Evolutionary conservation across 2,797 vertebrate genomes (phyloP), one percentile per base, ranked within the genome.

Genomic region (Hydrocynus forskahlii): DNA sequence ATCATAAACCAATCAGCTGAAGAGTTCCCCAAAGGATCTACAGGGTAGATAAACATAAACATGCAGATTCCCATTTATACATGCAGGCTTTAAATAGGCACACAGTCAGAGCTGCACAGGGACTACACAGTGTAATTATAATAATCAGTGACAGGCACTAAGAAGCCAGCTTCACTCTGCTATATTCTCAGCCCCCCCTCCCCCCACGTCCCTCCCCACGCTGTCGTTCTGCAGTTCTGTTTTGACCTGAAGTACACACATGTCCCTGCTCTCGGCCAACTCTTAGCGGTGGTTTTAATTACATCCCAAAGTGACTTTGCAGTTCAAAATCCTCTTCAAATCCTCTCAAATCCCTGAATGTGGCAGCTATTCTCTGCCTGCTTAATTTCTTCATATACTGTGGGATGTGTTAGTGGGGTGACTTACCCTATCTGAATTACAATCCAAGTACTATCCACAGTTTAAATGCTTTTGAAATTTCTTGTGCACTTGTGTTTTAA

Each of bases 281-380:
- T 55, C 50, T 40, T 73, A 73, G 50, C 35, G 23, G 48, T 59
- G 35, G 71, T 57, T 74, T 35, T 74, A 74, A 60, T 60, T 21
- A 23, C 38, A 60, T 74, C 6, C 52, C 19, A 59, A 59, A 57
- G 19, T 21, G 71, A 73, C 9, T 60, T 23, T 13, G 67, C 12
- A 21, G 4, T 45, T 52, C 45, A 70, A 50, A 70, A 48, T 52
- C 68, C 45, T 7, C 5, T 17, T 25, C 43, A 50, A 70, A 43
- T 23, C 38, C 54, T 59, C 72, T 43, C 38, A 74, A 74, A 74
- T 74, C 29, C 52, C 35, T 14, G 29, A 73, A n/a, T 73, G 21
- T 73, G 52, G 25, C 29, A 73, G 52, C 17, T 9, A 55, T 1
- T 73, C 52, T 55, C 23, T 35, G 2, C 50, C 25, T 73, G 12